These are phyloP conservation scores for Trichacis sp. DNA, from an alignment of 2,888 invertebrate genomes.

Conservation along the genomic window DNA sequence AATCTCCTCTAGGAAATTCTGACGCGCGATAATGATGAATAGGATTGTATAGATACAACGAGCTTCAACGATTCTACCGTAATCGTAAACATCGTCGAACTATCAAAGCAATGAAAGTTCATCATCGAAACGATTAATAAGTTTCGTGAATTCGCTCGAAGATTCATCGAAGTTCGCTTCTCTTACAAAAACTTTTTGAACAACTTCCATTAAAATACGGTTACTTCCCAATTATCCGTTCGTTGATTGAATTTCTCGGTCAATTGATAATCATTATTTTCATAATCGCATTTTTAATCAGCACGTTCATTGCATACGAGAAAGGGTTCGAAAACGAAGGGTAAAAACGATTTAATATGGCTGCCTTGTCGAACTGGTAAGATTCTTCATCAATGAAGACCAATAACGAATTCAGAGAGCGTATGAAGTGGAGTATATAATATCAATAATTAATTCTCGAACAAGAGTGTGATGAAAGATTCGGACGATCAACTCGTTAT, in stretches of 20 bases:
- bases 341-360: background rate
- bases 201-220: background rate
- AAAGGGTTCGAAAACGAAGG: background rate
- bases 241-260: background rate
- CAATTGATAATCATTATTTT: background rate
- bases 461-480: conserved; percentile 41
- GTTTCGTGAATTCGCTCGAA: background rate
- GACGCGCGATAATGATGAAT: conserved; percentile 59
- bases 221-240: background rate
- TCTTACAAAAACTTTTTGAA: background rate
- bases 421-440: conserved; percentile 24
- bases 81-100: background rate
- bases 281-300: background rate
- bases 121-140: background rate
- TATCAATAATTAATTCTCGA: conserved; percentile 43
- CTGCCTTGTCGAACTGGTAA: conserved; percentile 10
- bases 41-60: conserved; percentile 54
- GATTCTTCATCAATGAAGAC: conserved; percentile 7
- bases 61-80: background rate
- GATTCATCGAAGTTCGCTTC: background rate
- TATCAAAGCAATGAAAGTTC: background rate
- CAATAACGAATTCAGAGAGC: conserved; percentile 26
- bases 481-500: conserved; percentile 41
- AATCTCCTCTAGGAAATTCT: conserved; percentile 40
- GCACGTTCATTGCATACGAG: background rate